Percentiles rank a stretch among this genome's conserved stretches.
Evolutionary conservation across 2,888 invertebrate species (phyloP).

Genomic region (Thymelicus acteon): DNA sequence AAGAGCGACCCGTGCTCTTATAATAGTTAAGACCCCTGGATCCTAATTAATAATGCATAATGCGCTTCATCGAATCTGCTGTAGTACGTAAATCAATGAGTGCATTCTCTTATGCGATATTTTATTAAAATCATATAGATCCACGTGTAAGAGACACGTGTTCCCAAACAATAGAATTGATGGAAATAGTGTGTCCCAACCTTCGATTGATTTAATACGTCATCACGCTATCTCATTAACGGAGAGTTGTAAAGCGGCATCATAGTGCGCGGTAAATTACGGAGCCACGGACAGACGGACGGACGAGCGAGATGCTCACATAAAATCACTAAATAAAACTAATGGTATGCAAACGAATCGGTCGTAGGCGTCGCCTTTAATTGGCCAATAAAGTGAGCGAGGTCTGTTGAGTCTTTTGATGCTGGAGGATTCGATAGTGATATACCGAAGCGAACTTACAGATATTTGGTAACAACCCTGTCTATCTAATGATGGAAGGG

Average conservation of each 20-base stretch:
- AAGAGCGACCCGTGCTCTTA: too few relatives aligned
- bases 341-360: slow-evolving; percentile 58
- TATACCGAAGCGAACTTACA: neutral
- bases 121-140: neutral
- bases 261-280: slow-evolving; percentile 47
- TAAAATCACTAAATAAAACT: slow-evolving; percentile 51
- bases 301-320: slow-evolving; percentile 48
- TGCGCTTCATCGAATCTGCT: too few relatives aligned
- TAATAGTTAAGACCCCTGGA: too few relatives aligned
- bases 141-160: neutral
- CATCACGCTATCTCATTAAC: slow-evolving; percentile 49
- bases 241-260: slow-evolving; percentile 45
- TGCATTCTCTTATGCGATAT: too few relatives aligned
- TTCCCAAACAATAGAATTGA: slow-evolving; percentile 7
- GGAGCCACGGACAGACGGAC: slow-evolving; percentile 40
- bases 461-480: too few relatives aligned
- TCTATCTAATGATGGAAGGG: too few relatives aligned
- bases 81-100: too few relatives aligned
- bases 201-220: slow-evolving; percentile 47
- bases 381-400: slow-evolving; percentile 62
- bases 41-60: too few relatives aligned
- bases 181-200: slow-evolving; percentile 35
- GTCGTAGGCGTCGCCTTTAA: slow-evolving; percentile 62
- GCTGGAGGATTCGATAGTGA: neutral
- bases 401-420: neutral